Percentiles rank a stretch among this genome's conserved stretches.
Evolutionary conservation across 2,797 vertebrate species (phyloP).

Genomic region (Tolypeutes matacus): DNA sequence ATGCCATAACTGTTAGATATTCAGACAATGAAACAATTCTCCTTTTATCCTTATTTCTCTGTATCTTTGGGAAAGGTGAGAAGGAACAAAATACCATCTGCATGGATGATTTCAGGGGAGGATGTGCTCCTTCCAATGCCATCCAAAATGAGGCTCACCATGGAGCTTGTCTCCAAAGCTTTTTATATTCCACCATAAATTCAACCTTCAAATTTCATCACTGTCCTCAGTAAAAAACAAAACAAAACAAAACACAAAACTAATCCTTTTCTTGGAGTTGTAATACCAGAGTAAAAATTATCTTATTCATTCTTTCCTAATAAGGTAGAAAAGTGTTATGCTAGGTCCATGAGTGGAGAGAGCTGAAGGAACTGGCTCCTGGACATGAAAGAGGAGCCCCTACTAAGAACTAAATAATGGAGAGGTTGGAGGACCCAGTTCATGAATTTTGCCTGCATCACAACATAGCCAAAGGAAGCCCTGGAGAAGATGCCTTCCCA

Average conservation of each 20-base stretch:
- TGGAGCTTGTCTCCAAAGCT: conserved; percentile 9
- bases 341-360: background rate
- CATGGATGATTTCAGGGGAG: background rate
- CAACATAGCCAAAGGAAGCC: background rate
- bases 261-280: background rate
- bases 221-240: conserved; percentile 17
- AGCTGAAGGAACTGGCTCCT: background rate
- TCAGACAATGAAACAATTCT: conserved; percentile 63
- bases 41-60: conserved; percentile 3
- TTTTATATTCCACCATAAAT: background rate
- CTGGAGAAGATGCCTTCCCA: background rate
- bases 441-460: background rate
- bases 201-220: conserved; percentile 45
- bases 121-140: background rate
- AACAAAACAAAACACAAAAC: background rate
- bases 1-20: conserved; percentile 57
- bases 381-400: background rate
- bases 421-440: background rate
- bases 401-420: background rate
- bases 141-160: background rate
- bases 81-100: background rate
- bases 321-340: background rate
- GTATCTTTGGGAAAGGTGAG: conserved; percentile 14
- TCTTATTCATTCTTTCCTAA: background rate
- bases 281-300: background rate